A percentile compares a stretch with the other conserved stretches of the same genome.
These are phyloP conservation scores for Drosophila nigricruria DNA, from an alignment of 2,888 invertebrate genomes.

Conservation along the genomic window DNA sequence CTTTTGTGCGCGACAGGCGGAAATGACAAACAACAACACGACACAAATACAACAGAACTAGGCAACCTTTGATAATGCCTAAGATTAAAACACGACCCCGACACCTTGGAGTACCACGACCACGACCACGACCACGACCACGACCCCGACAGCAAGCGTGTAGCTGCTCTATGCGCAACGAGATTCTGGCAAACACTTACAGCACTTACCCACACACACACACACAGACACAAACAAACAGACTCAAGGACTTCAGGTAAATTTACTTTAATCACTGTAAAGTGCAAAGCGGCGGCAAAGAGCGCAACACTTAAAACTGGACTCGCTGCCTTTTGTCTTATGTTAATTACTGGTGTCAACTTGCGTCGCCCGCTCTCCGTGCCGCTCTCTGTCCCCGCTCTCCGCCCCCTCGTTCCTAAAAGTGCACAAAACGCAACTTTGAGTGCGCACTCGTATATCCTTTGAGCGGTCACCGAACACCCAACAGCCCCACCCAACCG, in stretches of 20 bases:
- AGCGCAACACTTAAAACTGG: conserved; percentile 67
- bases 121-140: conserved; percentile 28
- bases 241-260: conserved; percentile 68
- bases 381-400: fast-evolving
- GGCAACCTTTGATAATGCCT: conserved; percentile 38
- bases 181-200: conserved; percentile 62
- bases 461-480: conserved; percentile 58
- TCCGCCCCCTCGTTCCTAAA: conserved; percentile 8
- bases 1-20: conserved; percentile 56
- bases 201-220: conserved; percentile 35
- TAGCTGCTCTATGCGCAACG: conserved; percentile 59
- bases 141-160: conserved; percentile 42
- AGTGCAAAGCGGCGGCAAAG: conserved; percentile 69
- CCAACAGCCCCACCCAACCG: not conserved
- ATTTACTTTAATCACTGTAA: conserved; percentile 81
- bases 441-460: conserved; percentile 77
- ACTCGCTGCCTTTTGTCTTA: conserved; percentile 73
- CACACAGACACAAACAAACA: conserved; percentile 14
- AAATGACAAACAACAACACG: conserved; percentile 57
- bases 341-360: conserved; percentile 81
- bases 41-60: conserved; percentile 24
- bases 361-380: conserved; percentile 33
- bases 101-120: conserved; percentile 12
- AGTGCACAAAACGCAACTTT: conserved; percentile 64
- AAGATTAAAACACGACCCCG: conserved; percentile 22